Evolutionary conservation across 2,113 vertebrate species (phyloP), one percentile per base, ranked within the genome.

Genomic region (Sylvia atricapilla): DNA sequence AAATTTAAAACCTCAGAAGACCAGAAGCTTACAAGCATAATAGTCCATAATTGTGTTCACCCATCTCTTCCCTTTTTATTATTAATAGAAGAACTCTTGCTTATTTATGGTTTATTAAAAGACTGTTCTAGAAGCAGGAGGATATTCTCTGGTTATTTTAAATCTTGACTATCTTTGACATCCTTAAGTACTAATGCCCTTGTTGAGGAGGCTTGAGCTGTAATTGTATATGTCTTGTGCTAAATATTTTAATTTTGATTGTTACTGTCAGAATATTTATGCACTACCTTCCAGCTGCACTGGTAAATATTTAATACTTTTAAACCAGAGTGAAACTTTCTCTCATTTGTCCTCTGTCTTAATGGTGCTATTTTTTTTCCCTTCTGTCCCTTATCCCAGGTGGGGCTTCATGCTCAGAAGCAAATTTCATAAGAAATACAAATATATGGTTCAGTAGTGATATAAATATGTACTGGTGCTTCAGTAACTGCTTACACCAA

Each of bases 241-340:
- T 81, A 84, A 93, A 59, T 92, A 62, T 62, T 90, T 92, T 49
- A 80, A 84, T 92, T 88, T 66, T 72, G 37, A 28, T 93, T 90
- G 47, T 83, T 85, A 55, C 58, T 91, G 53, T 84, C 35, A 81
- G 33, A 90, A 37, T 86, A 55, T 47, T 41, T 88, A 47, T 63
- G 60, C 9, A 15, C 18, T 86, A 9, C 52, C n/a, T 87, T 91
- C 58, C 49, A 84, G n/a, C 52, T 93, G 50, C 93, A 59, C 70
- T 78, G 60, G 55, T 80, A 47, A 80, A 81, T 93, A 44, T 37
- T 93, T 78, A 86, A 74, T 88, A 37, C 35, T 90, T 94, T 90
- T 77, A 77, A 88, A 63, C 15, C 7, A 50, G 47, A 80, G 5
- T 44, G 37, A 47, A 91, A 47, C 80, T 74, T 69, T 47, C 17